phyloP scores from a whole-genome alignment of 2,888 invertebrate genomes.

The Leucophenga montana region DNA sequence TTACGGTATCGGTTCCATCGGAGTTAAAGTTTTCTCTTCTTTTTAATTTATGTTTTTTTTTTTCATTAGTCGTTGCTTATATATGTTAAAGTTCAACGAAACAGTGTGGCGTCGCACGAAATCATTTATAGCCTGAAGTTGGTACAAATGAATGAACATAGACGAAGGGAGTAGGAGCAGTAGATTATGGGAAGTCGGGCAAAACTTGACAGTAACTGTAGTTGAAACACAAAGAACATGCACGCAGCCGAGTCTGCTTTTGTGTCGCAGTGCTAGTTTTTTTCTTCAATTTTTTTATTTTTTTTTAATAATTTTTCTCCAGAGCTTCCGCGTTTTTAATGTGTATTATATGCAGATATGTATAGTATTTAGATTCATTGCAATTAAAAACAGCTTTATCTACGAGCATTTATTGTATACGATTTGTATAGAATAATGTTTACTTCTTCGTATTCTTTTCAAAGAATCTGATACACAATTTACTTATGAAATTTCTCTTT shows the following conservation, averaged over 20 bases:
- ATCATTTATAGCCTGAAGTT: slow-evolving; percentile 30
- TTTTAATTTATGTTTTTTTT: slow-evolving; percentile 30
- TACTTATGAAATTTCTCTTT: too few species aligned
- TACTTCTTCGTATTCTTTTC: too few species aligned
- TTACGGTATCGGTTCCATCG: too few species aligned
- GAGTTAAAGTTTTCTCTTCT: neutral
- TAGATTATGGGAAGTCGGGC: neutral
- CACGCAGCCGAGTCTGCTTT: slow-evolving; percentile 36
- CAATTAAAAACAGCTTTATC: too few species aligned
- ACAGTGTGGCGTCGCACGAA: slow-evolving; percentile 24
- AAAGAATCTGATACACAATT: too few species aligned
- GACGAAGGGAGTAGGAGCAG: slow-evolving; percentile 32
- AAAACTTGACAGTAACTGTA: slow-evolving; percentile 50
- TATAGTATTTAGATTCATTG: slow-evolving; percentile 22
- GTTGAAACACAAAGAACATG: slow-evolving; percentile 51
- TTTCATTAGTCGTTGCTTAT: slow-evolving; percentile 26
- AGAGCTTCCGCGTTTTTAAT: slow-evolving; percentile 11
- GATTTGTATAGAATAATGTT: too few species aligned
- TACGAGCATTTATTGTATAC: too few species aligned
- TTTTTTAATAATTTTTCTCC: slow-evolving; percentile 34
- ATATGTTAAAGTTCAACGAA: slow-evolving; percentile 25
- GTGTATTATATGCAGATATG: slow-evolving; percentile 25
- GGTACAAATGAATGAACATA: slow-evolving; percentile 30
- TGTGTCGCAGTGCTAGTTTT: slow-evolving; percentile 34
- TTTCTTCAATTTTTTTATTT: slow-evolving; percentile 33